Conservation (phyloP, 2,888 invertebrate species). For the Ichneumoninae sp. region DNA sequence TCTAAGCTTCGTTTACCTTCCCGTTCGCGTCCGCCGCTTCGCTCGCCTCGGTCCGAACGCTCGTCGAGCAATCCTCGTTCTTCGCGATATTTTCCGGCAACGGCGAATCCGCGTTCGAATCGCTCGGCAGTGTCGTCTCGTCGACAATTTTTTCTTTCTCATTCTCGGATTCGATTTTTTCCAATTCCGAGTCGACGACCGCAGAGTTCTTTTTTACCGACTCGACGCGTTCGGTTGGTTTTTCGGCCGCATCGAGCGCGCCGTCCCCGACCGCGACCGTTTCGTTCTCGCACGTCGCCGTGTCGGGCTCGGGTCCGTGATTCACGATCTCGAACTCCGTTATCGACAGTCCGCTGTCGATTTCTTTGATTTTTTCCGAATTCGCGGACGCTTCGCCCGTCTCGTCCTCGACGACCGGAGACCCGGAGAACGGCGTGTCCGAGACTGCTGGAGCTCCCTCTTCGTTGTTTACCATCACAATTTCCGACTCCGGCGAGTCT, state of each 20-base stretch:
- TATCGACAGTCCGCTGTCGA: constrained; percentile 5
- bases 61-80: neutral
- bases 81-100: constrained; percentile 10
- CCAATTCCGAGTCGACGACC: neutral
- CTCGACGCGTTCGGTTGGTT: neutral
- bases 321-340: constrained; percentile 41
- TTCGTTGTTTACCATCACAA: neutral
- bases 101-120: neutral
- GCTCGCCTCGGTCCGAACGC: neutral
- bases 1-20: constrained; percentile 44
- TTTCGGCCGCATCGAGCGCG: neutral
- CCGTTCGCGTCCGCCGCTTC: constrained; percentile 23
- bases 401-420: neutral
- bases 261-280: neutral
- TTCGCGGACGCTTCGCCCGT: neutral
- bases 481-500: constrained; percentile 6
- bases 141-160: neutral
- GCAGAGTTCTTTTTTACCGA: neutral
- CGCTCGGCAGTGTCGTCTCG: constrained; percentile 7
- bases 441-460: neutral
- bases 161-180: constrained; percentile 10
- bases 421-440: neutral
- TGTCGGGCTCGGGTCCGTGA: constrained; percentile 26
- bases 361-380: neutral
- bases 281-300: neutral